These are phyloP conservation scores for Congeria kusceri DNA, from an alignment of 2,888 invertebrate genomes.

Conservation along the genomic window DNA sequence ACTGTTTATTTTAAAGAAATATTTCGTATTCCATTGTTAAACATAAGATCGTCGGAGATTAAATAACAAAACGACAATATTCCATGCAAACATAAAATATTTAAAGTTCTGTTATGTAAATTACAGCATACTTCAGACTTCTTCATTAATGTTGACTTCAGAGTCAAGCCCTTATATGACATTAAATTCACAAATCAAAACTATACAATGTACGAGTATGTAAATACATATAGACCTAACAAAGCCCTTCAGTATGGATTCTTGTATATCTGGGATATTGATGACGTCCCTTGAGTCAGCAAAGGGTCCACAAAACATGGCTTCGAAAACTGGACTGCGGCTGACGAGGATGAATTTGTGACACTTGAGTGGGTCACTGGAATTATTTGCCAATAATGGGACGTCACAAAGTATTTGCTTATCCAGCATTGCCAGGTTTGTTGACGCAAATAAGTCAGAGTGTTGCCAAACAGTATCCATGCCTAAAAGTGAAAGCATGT, in stretches of 20 bases:
- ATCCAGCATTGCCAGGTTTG: background rate
- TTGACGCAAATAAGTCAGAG: background rate
- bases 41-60: too few relatives aligned
- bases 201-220: too few relatives aligned
- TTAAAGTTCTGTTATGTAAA: too few relatives aligned
- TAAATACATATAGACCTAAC: background rate
- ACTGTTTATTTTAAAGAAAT: too few relatives aligned
- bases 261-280: background rate
- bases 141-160: too few relatives aligned
- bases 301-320: background rate
- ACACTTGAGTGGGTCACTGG: background rate
- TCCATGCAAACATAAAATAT: too few relatives aligned
- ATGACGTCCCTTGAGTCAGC: background rate
- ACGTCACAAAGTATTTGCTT: background rate
- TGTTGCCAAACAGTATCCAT: background rate
- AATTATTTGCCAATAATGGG: background rate
- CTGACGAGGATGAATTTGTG: background rate
- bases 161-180: too few relatives aligned
- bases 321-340: background rate
- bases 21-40: too few relatives aligned
- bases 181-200: too few relatives aligned
- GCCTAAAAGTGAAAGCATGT: too few relatives aligned
- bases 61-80: too few relatives aligned
- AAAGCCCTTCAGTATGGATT: background rate
- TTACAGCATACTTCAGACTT: too few relatives aligned